Conservation (phyloP, 2,797 vertebrate genomes). For the Oophaga sylvatica region DNA sequence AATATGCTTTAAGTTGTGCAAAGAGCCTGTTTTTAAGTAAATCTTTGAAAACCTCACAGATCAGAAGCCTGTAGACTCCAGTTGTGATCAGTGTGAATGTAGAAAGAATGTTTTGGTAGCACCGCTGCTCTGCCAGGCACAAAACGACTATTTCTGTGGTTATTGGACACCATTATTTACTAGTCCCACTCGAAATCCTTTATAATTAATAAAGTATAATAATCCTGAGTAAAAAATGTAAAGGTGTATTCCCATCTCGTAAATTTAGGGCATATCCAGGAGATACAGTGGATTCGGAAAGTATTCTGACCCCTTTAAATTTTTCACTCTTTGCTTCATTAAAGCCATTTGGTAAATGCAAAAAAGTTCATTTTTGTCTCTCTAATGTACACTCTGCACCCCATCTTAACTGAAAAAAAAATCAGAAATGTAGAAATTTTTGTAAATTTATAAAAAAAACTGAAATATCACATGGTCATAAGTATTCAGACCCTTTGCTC, state of each 20-base stretch:
- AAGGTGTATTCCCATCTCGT: background rate
- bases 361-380: too few relatives aligned
- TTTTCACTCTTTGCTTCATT: too few relatives aligned
- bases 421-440: too few relatives aligned
- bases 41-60: background rate
- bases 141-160: background rate
- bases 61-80: constrained; percentile 4
- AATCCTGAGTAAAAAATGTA: background rate
- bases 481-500: too few relatives aligned
- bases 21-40: background rate
- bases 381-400: too few relatives aligned
- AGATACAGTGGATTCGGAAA: too few relatives aligned
- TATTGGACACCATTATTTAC: background rate
- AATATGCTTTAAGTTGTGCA: background rate
- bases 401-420: too few relatives aligned
- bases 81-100: background rate
- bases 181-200: background rate
- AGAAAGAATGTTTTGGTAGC: background rate
- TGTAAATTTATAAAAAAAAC: too few relatives aligned
- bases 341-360: too few relatives aligned
- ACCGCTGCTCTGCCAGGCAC: background rate
- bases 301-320: too few relatives aligned
- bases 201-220: background rate
- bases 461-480: too few relatives aligned
- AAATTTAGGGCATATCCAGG: too few relatives aligned